Conservation (phyloP, 1,140 invertebrate genomes). For the Drosophila rufa region DNA sequence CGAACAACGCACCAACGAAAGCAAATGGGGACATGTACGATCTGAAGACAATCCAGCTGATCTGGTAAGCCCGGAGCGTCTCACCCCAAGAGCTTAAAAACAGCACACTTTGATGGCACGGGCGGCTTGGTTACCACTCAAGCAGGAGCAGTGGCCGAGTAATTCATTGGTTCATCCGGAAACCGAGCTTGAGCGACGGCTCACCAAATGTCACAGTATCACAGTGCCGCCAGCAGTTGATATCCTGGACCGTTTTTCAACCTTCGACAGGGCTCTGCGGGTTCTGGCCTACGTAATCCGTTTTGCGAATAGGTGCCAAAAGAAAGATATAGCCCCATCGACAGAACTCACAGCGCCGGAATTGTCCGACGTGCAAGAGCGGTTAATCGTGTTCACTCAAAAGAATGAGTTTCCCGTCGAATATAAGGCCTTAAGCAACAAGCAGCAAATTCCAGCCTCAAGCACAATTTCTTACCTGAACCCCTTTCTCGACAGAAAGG, state of each 20-base stretch:
- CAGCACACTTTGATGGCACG: too few relatives aligned
- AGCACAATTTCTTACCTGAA: background rate
- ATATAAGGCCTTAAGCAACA: background rate
- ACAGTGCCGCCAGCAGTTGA: background rate
- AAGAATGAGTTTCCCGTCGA: background rate
- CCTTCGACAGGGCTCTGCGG: background rate
- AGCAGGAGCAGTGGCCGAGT: too few relatives aligned
- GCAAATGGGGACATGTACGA: background rate
- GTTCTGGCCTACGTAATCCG: background rate
- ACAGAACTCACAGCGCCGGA: background rate
- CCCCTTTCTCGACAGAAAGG: background rate
- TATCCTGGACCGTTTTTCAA: background rate
- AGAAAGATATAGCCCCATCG: too few relatives aligned
- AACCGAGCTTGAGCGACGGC: too few relatives aligned
- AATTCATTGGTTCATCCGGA: too few relatives aligned
- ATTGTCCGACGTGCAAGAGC: constrained; percentile 2
- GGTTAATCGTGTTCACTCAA: background rate
- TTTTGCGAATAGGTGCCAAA: too few relatives aligned
- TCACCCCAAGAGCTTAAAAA: too few relatives aligned
- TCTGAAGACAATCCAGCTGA: too few relatives aligned
- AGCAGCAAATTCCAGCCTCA: background rate
- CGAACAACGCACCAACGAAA: background rate
- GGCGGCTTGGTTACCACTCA: too few relatives aligned
- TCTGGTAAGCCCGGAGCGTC: too few relatives aligned
- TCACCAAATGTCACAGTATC: background rate